Evolutionary conservation across 2,797 vertebrate species (phyloP), one percentile per base, ranked within the genome.

Genomic region (Phalanger gymnotis): DNA sequence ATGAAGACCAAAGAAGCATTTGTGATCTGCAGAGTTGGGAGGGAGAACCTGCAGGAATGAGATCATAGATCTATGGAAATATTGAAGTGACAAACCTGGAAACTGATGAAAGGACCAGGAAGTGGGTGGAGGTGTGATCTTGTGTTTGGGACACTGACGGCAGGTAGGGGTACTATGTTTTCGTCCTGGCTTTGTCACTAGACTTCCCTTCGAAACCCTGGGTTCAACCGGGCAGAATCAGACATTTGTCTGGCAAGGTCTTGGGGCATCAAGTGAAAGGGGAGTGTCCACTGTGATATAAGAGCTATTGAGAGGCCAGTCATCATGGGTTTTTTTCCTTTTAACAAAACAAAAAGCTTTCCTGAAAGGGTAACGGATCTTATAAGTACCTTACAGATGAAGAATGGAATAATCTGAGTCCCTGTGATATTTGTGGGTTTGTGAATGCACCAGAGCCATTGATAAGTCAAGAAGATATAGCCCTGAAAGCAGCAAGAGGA

Each of bases 51-150:
- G 40, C 16, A 22, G n/a, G 34, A n/a, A 73, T 40, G n/a, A 66
- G 34, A 66, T 66, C 14, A 66, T n/a, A n/a, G 61, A 61, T 16
- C 13, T 34, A 61, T 61, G 58, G 58, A 61, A 61, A 34, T 16
- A 34, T 34, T 61, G 31, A 61, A 61, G 58, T 61, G 31, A 66
- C 61, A 66, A 66, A 66, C 14, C 61, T 66, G 27, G 66, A 73
- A 73, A 73, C 34, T 73, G 14, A 73, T 40, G 66, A 73, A 73
- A 73, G 34, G 14, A 66, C 61, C 16, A 19, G 61, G 16, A 66
- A 2, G 34, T 4, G 52, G 61, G 93, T 94, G 95, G 96, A 96
- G 97, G 34, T 95, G 94, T 92, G 94, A 90, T 95, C 91, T 96
- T 30, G 81, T 87, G 90, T 93, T 91, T 22, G 89, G 54, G 90